Evolutionary conservation across 1,140 invertebrate species (phyloP).

Genomic region (Aethina tumida): DNA sequence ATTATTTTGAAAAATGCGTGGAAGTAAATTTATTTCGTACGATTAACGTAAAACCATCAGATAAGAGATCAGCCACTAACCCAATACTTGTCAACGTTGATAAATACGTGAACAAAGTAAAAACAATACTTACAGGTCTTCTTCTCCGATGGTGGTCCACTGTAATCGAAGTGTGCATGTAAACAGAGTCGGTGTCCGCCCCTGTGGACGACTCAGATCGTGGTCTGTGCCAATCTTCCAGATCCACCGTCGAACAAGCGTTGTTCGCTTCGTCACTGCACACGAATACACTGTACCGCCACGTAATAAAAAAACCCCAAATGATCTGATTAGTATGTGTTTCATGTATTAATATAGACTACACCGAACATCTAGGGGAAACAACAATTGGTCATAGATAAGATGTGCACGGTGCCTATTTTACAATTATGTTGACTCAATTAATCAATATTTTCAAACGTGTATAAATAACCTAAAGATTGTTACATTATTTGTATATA

Average conservation of each 20-base stretch:
- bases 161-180: slow-evolving; percentile 50
- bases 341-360: slow-evolving; percentile 15
- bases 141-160: slow-evolving; percentile 37
- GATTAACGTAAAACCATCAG: too few species aligned
- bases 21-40: too few species aligned
- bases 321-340: slow-evolving; percentile 18
- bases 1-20: too few species aligned
- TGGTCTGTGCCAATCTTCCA: slow-evolving; percentile 61
- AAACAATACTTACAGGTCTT: slow-evolving; percentile 32
- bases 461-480: too few species aligned
- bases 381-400: too few species aligned
- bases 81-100: too few species aligned
- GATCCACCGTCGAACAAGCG: slow-evolving; percentile 43
- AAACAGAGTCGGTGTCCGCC: slow-evolving; percentile 60
- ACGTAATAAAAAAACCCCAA: too few species aligned
- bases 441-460: too few species aligned
- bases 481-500: too few species aligned
- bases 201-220: slow-evolving; percentile 63
- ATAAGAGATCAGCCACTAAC: too few species aligned
- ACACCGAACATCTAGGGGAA: slow-evolving; percentile 24
- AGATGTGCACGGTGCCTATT: too few species aligned
- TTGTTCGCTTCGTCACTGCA: slow-evolving; percentile 46
- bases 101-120: background rate
- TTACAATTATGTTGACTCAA: too few species aligned
- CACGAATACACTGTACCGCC: slow-evolving; percentile 33